Conservation (phyloP, 2,797 vertebrate species). For the Gallinago solitaria region DNA sequence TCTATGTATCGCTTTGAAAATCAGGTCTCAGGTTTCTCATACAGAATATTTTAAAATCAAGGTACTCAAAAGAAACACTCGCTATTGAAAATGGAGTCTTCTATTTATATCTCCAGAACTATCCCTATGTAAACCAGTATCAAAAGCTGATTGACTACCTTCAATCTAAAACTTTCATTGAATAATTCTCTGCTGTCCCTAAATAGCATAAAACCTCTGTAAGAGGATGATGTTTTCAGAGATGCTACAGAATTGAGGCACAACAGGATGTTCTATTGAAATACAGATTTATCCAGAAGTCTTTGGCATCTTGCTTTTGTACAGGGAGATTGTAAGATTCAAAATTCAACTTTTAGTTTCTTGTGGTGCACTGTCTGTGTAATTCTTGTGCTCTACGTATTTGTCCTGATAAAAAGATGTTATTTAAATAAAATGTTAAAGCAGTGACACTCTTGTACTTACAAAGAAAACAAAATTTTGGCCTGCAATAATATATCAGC, state of each 20-base stretch:
- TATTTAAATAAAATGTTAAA: constrained; percentile 5
- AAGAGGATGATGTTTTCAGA: not conserved
- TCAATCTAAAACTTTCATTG: not conserved
- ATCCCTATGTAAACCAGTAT: not conserved
- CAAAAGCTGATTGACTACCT: not conserved
- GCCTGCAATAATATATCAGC: not conserved
- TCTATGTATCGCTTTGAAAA: not conserved
- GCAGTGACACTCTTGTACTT: not conserved
- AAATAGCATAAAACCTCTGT: not conserved
- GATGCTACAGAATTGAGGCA: not conserved
- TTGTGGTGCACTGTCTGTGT: not conserved
- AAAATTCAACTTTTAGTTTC: not conserved
- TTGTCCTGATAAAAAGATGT: not conserved
- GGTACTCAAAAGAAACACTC: not conserved
- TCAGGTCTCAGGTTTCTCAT: not conserved
- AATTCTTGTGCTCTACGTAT: not conserved
- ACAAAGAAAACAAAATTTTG: not conserved
- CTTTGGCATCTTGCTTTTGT: constrained; percentile 12
- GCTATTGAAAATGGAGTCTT: not conserved
- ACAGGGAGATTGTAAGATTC: not conserved
- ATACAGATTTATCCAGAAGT: not conserved
- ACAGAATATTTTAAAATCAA: not conserved
- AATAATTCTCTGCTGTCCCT: not conserved
- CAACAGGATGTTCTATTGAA: not conserved
- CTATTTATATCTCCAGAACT: not conserved